Percentiles rank a stretch among this genome's conserved stretches.
Evolutionary conservation across 2,797 vertebrate species (phyloP).

Genomic region (Parauchenoglanis punctatus): DNA sequence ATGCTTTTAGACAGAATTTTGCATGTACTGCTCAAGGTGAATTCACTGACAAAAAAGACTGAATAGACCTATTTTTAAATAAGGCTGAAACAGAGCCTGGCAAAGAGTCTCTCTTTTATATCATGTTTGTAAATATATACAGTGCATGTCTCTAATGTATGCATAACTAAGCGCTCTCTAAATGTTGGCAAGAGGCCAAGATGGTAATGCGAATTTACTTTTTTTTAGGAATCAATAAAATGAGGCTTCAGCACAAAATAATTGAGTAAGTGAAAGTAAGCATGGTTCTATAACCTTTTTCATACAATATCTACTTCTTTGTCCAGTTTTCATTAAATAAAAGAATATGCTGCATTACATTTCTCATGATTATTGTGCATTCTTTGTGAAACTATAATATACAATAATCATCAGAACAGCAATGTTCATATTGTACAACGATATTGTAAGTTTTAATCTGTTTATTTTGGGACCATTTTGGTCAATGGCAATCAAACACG

Average conservation of each 20-base stretch:
- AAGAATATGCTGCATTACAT: not conserved
- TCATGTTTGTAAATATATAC: conserved; percentile 10
- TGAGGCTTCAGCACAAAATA: not conserved
- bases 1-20: not conserved
- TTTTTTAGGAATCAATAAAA: conserved; percentile 9
- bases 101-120: not conserved
- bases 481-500: not conserved
- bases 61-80: conserved; percentile 9
- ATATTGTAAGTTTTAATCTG: not conserved
- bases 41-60: conserved; percentile 23
- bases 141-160: conserved; percentile 2
- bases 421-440: not conserved
- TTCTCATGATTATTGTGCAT: not conserved
- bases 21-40: not conserved
- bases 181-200: not conserved
- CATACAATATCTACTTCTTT: not conserved
- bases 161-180: conserved; percentile 14
- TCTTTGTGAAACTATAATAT: not conserved
- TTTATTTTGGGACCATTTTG: not conserved
- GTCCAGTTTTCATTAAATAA: not conserved
- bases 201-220: not conserved
- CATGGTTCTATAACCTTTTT: not conserved
- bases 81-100: not conserved
- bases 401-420: not conserved
- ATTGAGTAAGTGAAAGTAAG: not conserved